Evolutionary conservation across 2,113 vertebrate genomes (phyloP).

Genomic region (Setophaga kirtlandii): DNA sequence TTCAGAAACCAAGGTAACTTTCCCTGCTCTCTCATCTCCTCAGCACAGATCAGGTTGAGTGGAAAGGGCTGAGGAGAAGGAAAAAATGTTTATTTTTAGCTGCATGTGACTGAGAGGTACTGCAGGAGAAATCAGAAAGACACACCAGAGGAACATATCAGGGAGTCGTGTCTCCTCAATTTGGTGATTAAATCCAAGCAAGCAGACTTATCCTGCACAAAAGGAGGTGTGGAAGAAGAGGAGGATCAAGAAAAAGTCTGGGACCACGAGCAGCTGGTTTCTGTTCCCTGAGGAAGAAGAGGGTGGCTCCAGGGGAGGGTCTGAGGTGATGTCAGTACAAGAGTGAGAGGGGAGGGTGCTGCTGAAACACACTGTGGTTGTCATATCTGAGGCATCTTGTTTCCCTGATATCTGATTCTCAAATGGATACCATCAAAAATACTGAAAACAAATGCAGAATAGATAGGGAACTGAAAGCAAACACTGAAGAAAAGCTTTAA

Average conservation of each 20-base stretch:
- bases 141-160: background rate
- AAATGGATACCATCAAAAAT: background rate
- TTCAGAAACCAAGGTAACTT: background rate
- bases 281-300: background rate
- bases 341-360: background rate
- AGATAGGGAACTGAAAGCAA: background rate
- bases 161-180: background rate
- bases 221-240: background rate
- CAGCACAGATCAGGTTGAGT: background rate
- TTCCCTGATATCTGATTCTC: background rate
- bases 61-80: background rate
- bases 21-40: background rate
- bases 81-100: constrained; percentile 36
- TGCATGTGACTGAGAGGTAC: background rate
- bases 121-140: background rate
- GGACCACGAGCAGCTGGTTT: fast-evolving
- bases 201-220: background rate
- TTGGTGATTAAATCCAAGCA: background rate
- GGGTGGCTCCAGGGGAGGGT: background rate
- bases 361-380: background rate
- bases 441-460: background rate
- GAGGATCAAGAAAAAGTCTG: background rate
- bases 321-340: background rate
- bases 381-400: background rate
- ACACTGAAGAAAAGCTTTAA: background rate